phyloP scores from a whole-genome alignment of 2,888 invertebrate species.

The Scrobipalpa atriplicella region DNA sequence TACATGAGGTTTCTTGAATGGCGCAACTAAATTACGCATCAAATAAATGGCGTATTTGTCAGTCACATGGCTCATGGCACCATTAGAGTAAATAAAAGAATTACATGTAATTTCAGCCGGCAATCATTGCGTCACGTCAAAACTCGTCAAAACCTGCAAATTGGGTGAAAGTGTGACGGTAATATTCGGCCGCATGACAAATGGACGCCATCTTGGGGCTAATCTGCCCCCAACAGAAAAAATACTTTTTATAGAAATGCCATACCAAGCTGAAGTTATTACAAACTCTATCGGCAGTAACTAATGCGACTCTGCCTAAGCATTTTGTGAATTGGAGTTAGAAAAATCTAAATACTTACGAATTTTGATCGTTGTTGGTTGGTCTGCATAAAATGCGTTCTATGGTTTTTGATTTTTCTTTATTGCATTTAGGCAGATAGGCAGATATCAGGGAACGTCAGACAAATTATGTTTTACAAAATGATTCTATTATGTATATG shows the following conservation, averaged over 20 bases:
- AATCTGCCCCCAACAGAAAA: constrained; percentile 40
- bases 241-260: not conserved
- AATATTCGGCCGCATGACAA: constrained; percentile 76
- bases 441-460: too few species aligned
- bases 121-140: constrained; percentile 56
- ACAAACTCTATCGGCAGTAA: too few species aligned
- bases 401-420: too few species aligned
- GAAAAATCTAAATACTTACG: too few species aligned
- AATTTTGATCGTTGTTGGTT: too few species aligned
- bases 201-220: constrained; percentile 64
- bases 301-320: too few species aligned
- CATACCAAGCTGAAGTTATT: not conserved
- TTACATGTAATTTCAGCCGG: constrained; percentile 55
- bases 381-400: too few species aligned
- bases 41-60: constrained; percentile 34
- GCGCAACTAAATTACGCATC: constrained; percentile 45
- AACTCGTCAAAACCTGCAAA: constrained; percentile 62
- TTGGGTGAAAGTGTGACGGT: constrained; percentile 78
- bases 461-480: too few species aligned
- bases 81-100: constrained; percentile 57
- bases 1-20: constrained; percentile 30
- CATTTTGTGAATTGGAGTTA: too few species aligned
- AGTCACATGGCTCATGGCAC: constrained; percentile 33
- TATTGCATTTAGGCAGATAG: too few species aligned
- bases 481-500: too few species aligned